Percentiles rank a stretch among this genome's conserved stretches.
Conservation (phyloP, 2,113 vertebrate species). For the Channa argus region DNA sequence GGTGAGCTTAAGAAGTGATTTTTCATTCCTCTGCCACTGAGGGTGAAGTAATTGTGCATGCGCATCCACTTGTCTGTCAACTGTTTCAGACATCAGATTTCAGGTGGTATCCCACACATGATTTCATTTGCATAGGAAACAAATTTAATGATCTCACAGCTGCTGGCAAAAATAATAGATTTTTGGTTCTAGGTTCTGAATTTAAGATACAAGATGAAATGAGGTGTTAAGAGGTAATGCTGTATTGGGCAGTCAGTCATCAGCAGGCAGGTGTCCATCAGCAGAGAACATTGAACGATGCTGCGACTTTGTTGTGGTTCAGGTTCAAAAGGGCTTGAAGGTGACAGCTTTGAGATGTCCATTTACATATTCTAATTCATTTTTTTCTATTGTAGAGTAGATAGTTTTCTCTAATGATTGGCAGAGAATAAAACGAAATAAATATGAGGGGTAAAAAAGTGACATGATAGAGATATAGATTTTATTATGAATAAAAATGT, state of each 20-base stretch:
- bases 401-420: constrained; percentile 1
- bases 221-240: constrained; percentile 36
- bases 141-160: constrained; percentile 69
- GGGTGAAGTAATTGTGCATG: constrained; percentile 60
- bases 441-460: background rate
- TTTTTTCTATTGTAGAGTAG: background rate
- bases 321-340: constrained; percentile 14
- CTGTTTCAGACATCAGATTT: constrained; percentile 51
- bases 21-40: constrained; percentile 44
- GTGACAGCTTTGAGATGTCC: constrained; percentile 10
- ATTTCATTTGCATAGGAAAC: constrained; percentile 73
- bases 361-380: constrained; percentile 41
- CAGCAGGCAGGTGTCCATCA: constrained; percentile 61
- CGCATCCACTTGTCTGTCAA: constrained; percentile 68
- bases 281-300: constrained; percentile 16
- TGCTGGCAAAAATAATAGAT: constrained; percentile 53
- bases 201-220: constrained; percentile 51
- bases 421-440: background rate
- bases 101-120: constrained; percentile 65
- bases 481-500: background rate
- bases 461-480: background rate
- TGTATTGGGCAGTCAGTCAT: constrained; percentile 62
- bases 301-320: background rate
- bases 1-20: constrained; percentile 42
- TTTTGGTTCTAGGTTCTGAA: constrained; percentile 12